These are phyloP conservation scores for Urosaurus nigricauda DNA, from an alignment of 2,797 vertebrate genomes.

Conservation along the genomic window DNA sequence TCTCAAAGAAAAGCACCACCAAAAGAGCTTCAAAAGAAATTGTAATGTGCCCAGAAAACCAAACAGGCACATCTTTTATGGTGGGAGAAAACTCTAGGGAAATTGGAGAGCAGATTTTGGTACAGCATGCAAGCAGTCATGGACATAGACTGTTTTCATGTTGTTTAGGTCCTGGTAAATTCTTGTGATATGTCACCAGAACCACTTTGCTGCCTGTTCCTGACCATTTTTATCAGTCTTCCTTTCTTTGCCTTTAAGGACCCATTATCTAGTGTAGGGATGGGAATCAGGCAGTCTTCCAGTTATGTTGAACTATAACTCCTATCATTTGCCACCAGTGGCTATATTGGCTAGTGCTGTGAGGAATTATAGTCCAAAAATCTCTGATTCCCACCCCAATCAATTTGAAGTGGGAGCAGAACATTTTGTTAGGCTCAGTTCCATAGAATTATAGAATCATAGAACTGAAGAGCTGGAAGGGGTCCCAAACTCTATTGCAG, in stretches of 20 bases:
- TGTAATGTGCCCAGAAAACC: background rate
- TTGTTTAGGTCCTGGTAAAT: background rate
- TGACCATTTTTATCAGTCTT: background rate
- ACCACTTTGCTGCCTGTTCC: background rate
- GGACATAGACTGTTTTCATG: background rate
- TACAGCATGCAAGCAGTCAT: background rate
- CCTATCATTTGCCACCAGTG: background rate
- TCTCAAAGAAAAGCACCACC: background rate
- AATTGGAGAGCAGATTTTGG: background rate
- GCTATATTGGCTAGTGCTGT: background rate
- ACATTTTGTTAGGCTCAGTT: too few species aligned
- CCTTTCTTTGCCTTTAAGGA: background rate
- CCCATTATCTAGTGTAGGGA: too few species aligned
- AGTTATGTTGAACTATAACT: background rate
- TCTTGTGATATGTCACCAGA: background rate
- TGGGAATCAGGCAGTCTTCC: background rate
- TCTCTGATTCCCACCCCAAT: background rate
- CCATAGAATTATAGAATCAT: too few species aligned
- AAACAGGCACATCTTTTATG: background rate
- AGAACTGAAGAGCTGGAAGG: too few species aligned
- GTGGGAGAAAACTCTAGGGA: background rate
- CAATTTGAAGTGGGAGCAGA: too few species aligned
- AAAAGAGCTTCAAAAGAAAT: background rate
- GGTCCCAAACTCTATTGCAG: too few species aligned
- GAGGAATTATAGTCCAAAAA: too few species aligned